Evolutionary conservation across 2,888 invertebrate species (phyloP).

Genomic region (Thereva nobilitata): DNA sequence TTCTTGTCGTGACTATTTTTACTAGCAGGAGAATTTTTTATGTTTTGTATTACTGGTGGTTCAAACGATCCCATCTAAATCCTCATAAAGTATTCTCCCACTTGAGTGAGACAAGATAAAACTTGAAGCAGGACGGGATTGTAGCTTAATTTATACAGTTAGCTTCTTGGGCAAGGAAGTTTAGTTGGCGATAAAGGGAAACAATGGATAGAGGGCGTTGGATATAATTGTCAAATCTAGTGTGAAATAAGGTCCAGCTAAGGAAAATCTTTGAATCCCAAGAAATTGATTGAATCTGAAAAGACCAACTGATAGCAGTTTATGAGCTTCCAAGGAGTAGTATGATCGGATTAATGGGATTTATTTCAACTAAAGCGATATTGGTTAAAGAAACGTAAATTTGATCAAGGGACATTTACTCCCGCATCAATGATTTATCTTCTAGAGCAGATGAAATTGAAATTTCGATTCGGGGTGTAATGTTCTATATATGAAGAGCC

Average conservation of each 20-base stretch:
- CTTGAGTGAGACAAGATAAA: constrained; percentile 3
- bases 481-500: too few species aligned
- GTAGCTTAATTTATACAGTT: constrained; percentile 21
- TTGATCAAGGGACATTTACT: too few species aligned
- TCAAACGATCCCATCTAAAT: not conserved
- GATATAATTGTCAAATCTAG: constrained; percentile 40
- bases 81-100: constrained; percentile 22
- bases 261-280: constrained; percentile 36
- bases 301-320: constrained; percentile 10
- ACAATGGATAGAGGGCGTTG: constrained; percentile 4
- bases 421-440: too few species aligned
- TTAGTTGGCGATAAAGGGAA: constrained; percentile 7
- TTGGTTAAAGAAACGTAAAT: too few species aligned
- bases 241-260: constrained; percentile 42
- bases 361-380: not conserved
- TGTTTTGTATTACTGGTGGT: not conserved
- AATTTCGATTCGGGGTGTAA: too few species aligned
- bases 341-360: constrained; percentile 9
- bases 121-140: not conserved
- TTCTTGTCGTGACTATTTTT: constrained; percentile 1
- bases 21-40: too few species aligned
- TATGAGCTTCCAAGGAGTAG: constrained; percentile 29
- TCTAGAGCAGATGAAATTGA: too few species aligned
- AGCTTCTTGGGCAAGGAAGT: not conserved
- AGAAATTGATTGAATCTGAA: constrained; percentile 39